A percentile compares a stretch with the other conserved stretches of the same genome.
phyloP scores from a whole-genome alignment of 2,113 vertebrate species.

The Propithecus coquereli region DNA sequence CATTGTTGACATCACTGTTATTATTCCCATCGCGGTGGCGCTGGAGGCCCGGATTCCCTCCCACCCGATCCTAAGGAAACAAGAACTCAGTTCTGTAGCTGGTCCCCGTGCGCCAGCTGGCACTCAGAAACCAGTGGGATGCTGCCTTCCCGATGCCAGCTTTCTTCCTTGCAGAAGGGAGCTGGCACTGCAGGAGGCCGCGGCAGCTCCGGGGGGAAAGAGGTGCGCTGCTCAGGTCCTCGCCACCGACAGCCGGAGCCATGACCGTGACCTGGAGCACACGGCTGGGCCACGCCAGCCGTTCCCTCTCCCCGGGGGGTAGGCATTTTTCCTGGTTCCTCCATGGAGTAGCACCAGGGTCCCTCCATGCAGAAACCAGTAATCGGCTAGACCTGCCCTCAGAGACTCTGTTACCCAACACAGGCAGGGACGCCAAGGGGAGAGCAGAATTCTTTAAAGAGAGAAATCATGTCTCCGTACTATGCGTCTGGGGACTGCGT shows the following conservation, averaged over 20 bases:
- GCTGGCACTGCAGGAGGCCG: not conserved
- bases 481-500: not conserved
- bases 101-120: slow-evolving; percentile 51
- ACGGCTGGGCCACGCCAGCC: fast-evolving
- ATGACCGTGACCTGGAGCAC: fast-evolving
- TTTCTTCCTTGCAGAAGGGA: not conserved
- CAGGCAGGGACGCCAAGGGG: not conserved
- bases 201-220: not conserved
- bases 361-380: not conserved
- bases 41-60: slow-evolving; percentile 22
- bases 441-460: not conserved
- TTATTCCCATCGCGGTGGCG: not conserved
- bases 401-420: not conserved
- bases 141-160: slow-evolving; percentile 29
- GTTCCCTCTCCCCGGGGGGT: not conserved
- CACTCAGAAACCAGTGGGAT: slow-evolving; percentile 27
- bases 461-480: not conserved
- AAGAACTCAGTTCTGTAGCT: slow-evolving; percentile 47
- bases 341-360: not conserved
- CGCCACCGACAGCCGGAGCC: not conserved
- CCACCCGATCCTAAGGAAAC: slow-evolving; percentile 46
- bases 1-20: not conserved
- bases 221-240: fast-evolving
- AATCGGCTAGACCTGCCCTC: not conserved
- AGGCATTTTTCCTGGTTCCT: not conserved